Evolutionary conservation across 1,140 invertebrate genomes (phyloP), one percentile per base, ranked within the genome.

Genomic region (Pentalonia nigronervosa): DNA sequence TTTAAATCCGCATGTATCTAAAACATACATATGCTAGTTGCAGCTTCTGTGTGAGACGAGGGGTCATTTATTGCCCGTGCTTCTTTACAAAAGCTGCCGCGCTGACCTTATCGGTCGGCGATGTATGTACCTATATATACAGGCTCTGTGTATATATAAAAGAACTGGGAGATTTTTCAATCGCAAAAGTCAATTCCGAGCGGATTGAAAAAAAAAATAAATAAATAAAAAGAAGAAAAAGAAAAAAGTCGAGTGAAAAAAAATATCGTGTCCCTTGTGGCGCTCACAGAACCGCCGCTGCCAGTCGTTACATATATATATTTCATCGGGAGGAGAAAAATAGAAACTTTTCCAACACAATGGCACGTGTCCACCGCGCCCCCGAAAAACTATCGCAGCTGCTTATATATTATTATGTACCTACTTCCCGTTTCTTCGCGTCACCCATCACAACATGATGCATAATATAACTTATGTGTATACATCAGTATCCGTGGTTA

Each of bases 51-150:
- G 34, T 47, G 34, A 93, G 81, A 93, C 91, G 91, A 93, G 23
- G 91, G 91, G 91, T 93, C 91, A 93, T 93, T 93, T 93, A 93
- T 93, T 93, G 91, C 91, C 81, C 81, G 76, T 53, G 91, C 81
- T 93, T 56, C 91, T 93, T 93, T 93, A 93, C 91, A 93, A 93
- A 93, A 86, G 91, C 91, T 48, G 56, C 60, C 60, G 60, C 30
- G 90, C 91, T 93, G 91, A 93, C 91, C 91, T 93, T 93, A 93
- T 93, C 91, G 91, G 91, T 92, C 47, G 67, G 30, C 6, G 60
- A 34, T 47, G 45, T 83, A n/a, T 34, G 53, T 60, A 30, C n/a
- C n/a, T 90, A 56, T 87, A 48, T 34, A 48, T 47, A 48, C 20
- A 45, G 36, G 81, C 45, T 21, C 86, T 34, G 45, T n/a, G 47